Base-by-base conservation (phyloP, 2,888 invertebrate species). In the Tachina lurida region DNA sequence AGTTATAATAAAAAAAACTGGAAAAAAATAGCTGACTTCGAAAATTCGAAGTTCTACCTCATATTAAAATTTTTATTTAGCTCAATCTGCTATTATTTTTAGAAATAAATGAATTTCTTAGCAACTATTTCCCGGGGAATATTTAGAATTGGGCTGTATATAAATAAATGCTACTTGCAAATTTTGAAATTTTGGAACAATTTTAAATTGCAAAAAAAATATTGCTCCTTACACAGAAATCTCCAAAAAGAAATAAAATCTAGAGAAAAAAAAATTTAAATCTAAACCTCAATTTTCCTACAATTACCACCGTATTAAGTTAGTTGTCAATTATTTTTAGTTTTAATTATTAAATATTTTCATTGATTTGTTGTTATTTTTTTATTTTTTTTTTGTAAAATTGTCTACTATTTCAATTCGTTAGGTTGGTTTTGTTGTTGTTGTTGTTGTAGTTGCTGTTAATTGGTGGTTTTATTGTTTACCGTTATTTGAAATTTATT, bases 391-490 rank as follows among this genome's bases (percentile, higher is more conserved):
- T 63, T 9, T 67, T 52, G 49, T 74, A 67, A 80, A 65, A 73
- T 80, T 56, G 47, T 81, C 52, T 39, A 70, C 82, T 76, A 70
- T 82, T 82, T 82, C 75, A 82, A 82, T 82, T 82, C 82, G 62
- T 76, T 82, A 76, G 68, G 67, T 65, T 58, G 63, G 45, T 52
- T 41, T 43, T 5, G 65, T 56, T 56, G 31, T 54, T 62, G 43
- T 62, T 47, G 7, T 49, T 71, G 31, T 31, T 31, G 31, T 31
- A 2, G 5, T 31, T 31, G 31, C 56, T 45, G 7, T 67, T 81
- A 54, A 22, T 70, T 76, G 68, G 77, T 83, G 83, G 71, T 83
- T 83, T 83, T 49, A 71, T 71, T 83, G 63, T n/a, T 76, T 71
- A 49, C 49, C 22, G 52, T 83, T 68, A 17, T 31, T 63, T 60